A percentile compares a stretch with the other conserved stretches of the same genome.
These are phyloP conservation scores for Acrocephalus scirpaceus DNA, from an alignment of 2,797 vertebrate genomes.

Conservation along the genomic window DNA sequence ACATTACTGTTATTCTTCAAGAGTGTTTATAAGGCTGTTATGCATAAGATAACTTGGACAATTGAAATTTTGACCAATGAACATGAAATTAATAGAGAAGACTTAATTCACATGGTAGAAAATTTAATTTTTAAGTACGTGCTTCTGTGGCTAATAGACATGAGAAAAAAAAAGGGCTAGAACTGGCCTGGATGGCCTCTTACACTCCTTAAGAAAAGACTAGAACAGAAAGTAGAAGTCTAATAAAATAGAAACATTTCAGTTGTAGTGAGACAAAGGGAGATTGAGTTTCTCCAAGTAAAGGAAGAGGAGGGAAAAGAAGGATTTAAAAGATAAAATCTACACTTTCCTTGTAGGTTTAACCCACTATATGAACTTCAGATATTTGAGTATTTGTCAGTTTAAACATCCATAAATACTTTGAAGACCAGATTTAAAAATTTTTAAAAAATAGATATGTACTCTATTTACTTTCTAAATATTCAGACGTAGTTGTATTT, in stretches of 20 bases:
- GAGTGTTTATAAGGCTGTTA: neutral
- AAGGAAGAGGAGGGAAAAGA: neutral
- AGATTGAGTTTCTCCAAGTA: neutral
- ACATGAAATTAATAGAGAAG: neutral
- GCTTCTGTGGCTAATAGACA: neutral
- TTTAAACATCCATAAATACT: neutral
- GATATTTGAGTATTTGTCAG: neutral
- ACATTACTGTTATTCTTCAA: neutral
- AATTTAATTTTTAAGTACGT: neutral
- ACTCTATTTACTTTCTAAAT: neutral
- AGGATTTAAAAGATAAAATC: neutral
- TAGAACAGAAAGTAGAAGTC: neutral
- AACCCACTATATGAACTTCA: neutral
- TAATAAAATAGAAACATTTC: neutral
- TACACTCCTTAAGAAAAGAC: neutral
- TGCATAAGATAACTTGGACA: neutral
- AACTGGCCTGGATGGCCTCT: neutral
- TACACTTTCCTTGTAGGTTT: neutral
- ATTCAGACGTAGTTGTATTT: neutral
- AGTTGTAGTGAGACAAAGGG: neutral
- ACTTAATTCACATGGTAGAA: neutral
- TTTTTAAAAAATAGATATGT: rapidly evolving
- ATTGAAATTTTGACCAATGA: neutral
- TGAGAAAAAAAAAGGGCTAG: neutral
- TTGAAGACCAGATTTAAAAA: neutral